Evolutionary conservation across 2,888 invertebrate genomes (phyloP), one percentile per base, ranked within the genome.

Genomic region (Archips xylosteana): DNA sequence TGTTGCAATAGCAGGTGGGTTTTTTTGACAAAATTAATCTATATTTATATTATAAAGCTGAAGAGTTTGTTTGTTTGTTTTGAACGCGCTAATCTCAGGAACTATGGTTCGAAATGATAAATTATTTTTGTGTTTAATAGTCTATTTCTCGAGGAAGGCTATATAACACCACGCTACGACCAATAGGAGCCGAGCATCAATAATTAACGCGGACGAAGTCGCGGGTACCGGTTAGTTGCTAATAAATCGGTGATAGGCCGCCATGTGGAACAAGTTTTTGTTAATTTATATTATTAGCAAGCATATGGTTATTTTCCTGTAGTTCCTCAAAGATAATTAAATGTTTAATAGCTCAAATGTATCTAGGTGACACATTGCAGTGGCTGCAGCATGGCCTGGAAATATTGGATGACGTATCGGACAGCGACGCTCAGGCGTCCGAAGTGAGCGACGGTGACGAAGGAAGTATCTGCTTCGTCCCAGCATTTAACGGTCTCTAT

Each of bases 401-500:
- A 77, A 95, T 99, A 64, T 95, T 98, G 76, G 92, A 95, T 76
- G 95, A 96, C 78, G 95, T 96, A 45, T 89, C 94, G 39, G 96
- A 97, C 82, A 95, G 96, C 79, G 98, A 96, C 88, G 95, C 92
- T 0, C 79, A 86, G 34, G 91, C 90, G 3, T 82, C 84, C 2
- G 84, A 88, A 63, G 90, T 89, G 4, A 80, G 76, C 67, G 91
- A 92, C 47, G 83, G 84, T 5, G 95, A 95, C 36, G 95, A 95
- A 59, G 97, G 97, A 54, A 98, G 97, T 81, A 97, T 99, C 78
- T 98, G 97, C 87, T 99, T 99, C 92, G 99, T 99, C 10, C 99
- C 99, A n/a, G 99, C 99, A 6, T 99, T 99, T 92, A 98, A 98
- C 77, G 99, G 99, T 0, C 93, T 99, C 6, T 99, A 98, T 90